These are phyloP conservation scores for Orius laevigatus DNA, from an alignment of 1,140 invertebrate genomes.

Conservation along the genomic window DNA sequence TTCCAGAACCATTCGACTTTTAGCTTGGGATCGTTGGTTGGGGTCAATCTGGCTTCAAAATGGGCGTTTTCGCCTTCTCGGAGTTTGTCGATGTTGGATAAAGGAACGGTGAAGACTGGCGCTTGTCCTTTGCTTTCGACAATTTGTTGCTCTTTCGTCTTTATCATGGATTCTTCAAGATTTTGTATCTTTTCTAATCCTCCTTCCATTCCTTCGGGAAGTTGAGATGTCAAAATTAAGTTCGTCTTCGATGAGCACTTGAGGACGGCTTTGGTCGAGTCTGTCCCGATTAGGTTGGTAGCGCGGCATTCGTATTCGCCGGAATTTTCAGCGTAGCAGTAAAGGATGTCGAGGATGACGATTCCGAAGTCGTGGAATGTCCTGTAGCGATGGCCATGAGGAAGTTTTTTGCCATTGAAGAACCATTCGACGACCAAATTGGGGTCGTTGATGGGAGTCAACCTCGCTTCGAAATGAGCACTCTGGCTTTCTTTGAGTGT, in stretches of 20 bases:
- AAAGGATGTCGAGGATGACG: constrained; percentile 89
- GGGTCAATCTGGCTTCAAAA: constrained; percentile 83
- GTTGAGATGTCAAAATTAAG: constrained; percentile 85
- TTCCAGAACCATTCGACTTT: constrained; percentile 95
- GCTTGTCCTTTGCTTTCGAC: constrained; percentile 60
- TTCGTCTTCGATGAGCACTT: constrained; percentile 79
- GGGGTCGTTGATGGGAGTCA: constrained; percentile 82
- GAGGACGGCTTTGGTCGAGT: constrained; percentile 67
- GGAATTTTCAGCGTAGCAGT: constrained; percentile 93
- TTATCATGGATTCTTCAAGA: constrained; percentile 71
- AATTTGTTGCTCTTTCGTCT: constrained; percentile 46
- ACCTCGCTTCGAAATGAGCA: constrained; percentile 81
- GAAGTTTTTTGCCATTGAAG: constrained; percentile 81
- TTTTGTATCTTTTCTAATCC: constrained; percentile 82
- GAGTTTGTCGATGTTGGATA: constrained; percentile 70
- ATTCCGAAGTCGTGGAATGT: constrained; percentile 96
- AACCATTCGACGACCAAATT: constrained; percentile 84
- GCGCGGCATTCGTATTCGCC: constrained; percentile 85
- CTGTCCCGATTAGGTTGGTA: constrained; percentile 78
- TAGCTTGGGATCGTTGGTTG: constrained; percentile 84
- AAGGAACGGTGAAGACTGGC: constrained; percentile 77
- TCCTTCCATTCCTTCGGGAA: constrained; percentile 87
- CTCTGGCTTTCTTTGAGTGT: constrained; percentile 81
- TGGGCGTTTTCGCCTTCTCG: constrained; percentile 84
- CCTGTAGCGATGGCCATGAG: constrained; percentile 82